Evolutionary conservation across 1,140 invertebrate genomes (phyloP).

Genomic region (Lucilia cuprina): DNA sequence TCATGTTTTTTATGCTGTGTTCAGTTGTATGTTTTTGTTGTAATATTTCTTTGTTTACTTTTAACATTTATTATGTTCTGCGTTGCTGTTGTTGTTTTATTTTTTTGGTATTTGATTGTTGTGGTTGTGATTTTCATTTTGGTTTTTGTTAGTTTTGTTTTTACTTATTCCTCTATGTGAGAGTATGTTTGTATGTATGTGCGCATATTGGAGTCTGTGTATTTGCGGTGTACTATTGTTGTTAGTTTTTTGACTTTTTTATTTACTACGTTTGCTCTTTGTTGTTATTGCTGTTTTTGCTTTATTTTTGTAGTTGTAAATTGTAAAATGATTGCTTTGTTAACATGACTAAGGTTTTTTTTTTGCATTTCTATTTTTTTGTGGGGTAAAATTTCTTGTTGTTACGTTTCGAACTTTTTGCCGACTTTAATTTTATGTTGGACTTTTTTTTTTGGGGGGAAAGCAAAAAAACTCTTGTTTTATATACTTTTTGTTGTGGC

Average conservation of each 20-base stretch:
- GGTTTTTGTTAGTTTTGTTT: neutral
- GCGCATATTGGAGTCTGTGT: neutral
- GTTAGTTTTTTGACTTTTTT: neutral
- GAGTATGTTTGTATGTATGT: no score
- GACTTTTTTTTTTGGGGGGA: neutral
- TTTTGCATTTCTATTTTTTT: neutral
- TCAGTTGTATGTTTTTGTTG: neutral
- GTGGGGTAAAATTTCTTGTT: neutral
- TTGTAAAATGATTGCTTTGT: constrained; percentile 2
- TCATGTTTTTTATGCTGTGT: no score
- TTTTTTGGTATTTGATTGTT: neutral
- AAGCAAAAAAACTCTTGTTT: neutral
- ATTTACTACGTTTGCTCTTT: no score
- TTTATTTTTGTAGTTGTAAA: neutral
- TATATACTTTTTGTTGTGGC: no score
- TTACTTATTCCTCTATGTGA: no score
- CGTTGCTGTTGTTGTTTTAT: neutral
- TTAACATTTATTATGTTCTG: neutral
- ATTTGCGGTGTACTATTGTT: neutral
- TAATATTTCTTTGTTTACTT: neutral
- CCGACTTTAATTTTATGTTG: neutral
- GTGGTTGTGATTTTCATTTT: neutral
- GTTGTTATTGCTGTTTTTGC: neutral
- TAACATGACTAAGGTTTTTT: neutral
- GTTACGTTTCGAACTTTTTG: neutral